Evolutionary conservation across 2,113 vertebrate species (phyloP), one percentile per base, ranked within the genome.

Genomic region (Embiotoca jacksoni): DNA sequence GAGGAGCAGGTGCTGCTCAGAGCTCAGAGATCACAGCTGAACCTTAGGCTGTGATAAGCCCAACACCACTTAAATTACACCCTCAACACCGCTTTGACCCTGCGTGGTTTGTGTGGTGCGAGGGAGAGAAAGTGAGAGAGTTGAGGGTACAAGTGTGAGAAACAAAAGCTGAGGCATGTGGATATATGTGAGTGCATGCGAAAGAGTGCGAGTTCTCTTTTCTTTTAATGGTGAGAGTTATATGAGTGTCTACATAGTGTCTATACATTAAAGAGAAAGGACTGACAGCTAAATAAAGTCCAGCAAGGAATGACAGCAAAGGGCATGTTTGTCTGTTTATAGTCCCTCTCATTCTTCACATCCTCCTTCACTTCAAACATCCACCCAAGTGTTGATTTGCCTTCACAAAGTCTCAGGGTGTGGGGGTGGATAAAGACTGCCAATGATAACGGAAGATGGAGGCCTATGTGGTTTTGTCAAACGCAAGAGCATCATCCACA

Each of bases 1-100:
- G 88, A 90, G 70, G 80, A 92, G 91, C 88, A 92, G 89, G 89
- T 88, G 90, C 76, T 85, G 87, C 86, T 72, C 72, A 61, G 84
- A 71, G 83, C 87, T 23, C 78, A 82, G 70, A 88, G 87, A 91
- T 90, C 91, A 87, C 78, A 93, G 89, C 91, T 88, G 82, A 91
- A 79, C 72, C 76, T 60, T 64, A 79, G 83, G 87, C 88, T 70
- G 89, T 52, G 89, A 93, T 92, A 91, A 92, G 87, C 86, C 80
- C 85, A 70, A 61, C 41, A 73, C 81, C 82, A 87, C 90, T 93
- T 91, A 92, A 86, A 88, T 93, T 91, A 92, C 88, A 93, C 36
- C 87, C 69, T 46, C 61, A 67, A 56, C 78, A 84, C 78, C 9
- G 49, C 71, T 78, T n/a, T 87, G 78, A 89, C 84, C 82, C 82